Base-by-base conservation (phyloP, 2,113 vertebrate species). In the Machaerirhynchus nigripectus region DNA sequence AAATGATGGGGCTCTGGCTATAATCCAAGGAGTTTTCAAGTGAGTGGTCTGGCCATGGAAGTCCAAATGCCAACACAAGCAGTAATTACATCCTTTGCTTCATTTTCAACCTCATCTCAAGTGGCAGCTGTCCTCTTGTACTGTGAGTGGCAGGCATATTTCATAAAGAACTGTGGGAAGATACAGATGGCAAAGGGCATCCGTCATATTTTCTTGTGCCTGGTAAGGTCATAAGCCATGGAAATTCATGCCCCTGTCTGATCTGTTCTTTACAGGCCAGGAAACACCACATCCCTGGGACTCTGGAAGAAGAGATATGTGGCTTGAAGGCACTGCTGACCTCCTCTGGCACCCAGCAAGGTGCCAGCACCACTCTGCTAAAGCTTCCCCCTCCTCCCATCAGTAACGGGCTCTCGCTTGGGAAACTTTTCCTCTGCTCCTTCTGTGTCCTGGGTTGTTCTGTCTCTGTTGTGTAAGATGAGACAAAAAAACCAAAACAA, bases 241-340 rank as follows among this genome's bases (percentile, higher is more conserved):
- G 16, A 71, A 44, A 71, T 33, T 61, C 33, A 49, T 53, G 30
- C 1, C 11, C 14, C 35, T 24, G 3, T 35, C 27, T 50, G 44
- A 60, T 52, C 23, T 2, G 1, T 35, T 69, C 40, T 5, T 27
- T 56, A 16, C 1, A 53, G 28, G 15, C 22, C 1, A 2, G 26
- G n/a, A 13, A 39, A n/a, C 23, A 39, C 17, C 47, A 33, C 35
- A 23, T 40, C 21, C 27, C 53, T 60, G 37, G 37, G 28, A 59
- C 20, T 27, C 27, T 77, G 40, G 53, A 64, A 61, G 37, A 64
- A 26, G 30, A 57, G 47, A n/a, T 1, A 4, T 14, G 27, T 33
- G 68, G 19, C 53, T 55, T 4, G 11, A 46, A 84, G 59, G 28
- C 31, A 8, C 28, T 35, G 49, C 78, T 94, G 65, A 20, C 6